Evolutionary conservation across 2,888 invertebrate genomes (phyloP).

Genomic region (Synanthedon myopaeformis): DNA sequence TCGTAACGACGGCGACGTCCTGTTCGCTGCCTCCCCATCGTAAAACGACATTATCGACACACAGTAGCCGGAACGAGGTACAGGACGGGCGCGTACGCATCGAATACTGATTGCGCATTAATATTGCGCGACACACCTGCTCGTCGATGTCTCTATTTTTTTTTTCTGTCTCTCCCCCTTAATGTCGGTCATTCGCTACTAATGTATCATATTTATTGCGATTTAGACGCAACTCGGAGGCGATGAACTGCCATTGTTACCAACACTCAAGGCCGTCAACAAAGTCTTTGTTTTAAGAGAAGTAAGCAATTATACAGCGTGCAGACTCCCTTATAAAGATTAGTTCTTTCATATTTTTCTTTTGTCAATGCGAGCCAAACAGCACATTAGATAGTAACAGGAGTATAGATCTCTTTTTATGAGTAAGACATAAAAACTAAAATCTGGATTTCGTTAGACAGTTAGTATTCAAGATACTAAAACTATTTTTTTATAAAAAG

Average conservation of each 20-base stretch:
- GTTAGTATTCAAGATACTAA: too few relatives aligned
- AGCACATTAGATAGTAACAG: too few relatives aligned
- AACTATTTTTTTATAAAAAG: too few relatives aligned
- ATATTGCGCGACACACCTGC: conserved; percentile 68
- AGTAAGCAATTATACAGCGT: neutral
- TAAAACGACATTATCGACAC: conserved; percentile 70
- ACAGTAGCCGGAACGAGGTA: conserved; percentile 71
- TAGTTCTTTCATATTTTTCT: too few relatives aligned
- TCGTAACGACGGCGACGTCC: conserved; percentile 69
- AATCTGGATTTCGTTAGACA: too few relatives aligned
- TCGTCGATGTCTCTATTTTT: conserved; percentile 48
- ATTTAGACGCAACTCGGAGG: conserved; percentile 43
- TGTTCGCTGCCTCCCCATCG: conserved; percentile 62
- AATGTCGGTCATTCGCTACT: conserved; percentile 67
- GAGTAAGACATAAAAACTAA: too few relatives aligned
- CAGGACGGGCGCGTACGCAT: conserved; percentile 62
- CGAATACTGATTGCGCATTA: conserved; percentile 68
- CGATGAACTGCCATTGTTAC: conserved; percentile 46
- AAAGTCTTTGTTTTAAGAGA: conserved; percentile 25
- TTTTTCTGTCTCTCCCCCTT: conserved; percentile 51
- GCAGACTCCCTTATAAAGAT: neutral
- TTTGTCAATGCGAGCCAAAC: too few relatives aligned
- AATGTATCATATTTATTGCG: conserved; percentile 65
- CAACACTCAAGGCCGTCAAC: conserved; percentile 41
- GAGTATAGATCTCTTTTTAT: too few relatives aligned